Evolutionary conservation across 1,140 invertebrate genomes (phyloP).

Genomic region (Pogonomyrmex barbatus): DNA sequence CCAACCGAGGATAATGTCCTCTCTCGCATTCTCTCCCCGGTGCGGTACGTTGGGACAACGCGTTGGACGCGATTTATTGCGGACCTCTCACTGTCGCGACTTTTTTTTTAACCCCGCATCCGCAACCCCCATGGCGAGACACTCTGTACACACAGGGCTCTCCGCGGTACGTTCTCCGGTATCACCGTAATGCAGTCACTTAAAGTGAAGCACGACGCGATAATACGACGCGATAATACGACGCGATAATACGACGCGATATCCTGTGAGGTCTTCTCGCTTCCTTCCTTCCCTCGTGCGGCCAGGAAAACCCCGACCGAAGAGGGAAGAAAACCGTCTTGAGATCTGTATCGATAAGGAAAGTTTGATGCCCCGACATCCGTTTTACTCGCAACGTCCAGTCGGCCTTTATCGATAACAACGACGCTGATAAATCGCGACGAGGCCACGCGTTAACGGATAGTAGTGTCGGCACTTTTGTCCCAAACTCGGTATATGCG

Average conservation of each 20-base stretch:
- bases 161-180: not conserved
- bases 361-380: slow-evolving; percentile 55
- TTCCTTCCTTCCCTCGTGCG: slow-evolving; percentile 54
- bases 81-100: slow-evolving; percentile 34
- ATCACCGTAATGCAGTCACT: slow-evolving; percentile 69
- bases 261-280: slow-evolving; percentile 30
- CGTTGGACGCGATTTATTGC: slow-evolving; percentile 61
- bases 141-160: not conserved
- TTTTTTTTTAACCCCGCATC: slow-evolving; percentile 34
- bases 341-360: slow-evolving; percentile 63
- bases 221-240: slow-evolving; percentile 69
- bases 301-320: not conserved
- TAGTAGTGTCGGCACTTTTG: not conserved
- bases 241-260: slow-evolving; percentile 69
- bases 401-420: slow-evolving; percentile 37
- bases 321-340: slow-evolving; percentile 4
- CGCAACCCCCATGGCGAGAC: not conserved
- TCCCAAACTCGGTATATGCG: not conserved
- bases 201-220: slow-evolving; percentile 68
- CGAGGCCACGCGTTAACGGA: slow-evolving; percentile 15
- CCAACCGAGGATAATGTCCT: not conserved
- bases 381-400: slow-evolving; percentile 55
- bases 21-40: not conserved
- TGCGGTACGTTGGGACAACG: not conserved
- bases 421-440: slow-evolving; percentile 22